Evolutionary conservation across 53 echinoderm and acorn worm genomes (phyloP).

Genomic region (Henricia sp.): DNA sequence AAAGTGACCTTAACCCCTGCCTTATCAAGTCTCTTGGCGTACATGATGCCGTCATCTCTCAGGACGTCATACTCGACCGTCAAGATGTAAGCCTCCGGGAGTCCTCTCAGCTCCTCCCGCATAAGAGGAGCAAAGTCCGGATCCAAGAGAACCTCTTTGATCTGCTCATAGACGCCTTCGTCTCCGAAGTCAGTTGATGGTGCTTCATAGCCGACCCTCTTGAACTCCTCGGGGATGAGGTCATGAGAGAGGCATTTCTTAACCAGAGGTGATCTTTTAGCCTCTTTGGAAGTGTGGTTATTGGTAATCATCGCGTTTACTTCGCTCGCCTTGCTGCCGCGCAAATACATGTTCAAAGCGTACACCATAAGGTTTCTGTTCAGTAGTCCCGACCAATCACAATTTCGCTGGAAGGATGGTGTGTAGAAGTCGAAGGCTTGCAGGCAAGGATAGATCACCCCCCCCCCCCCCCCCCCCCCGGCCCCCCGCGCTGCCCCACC

Average conservation of each 20-base stretch:
- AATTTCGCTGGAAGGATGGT: slow-evolving; percentile 85
- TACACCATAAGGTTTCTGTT: background rate
- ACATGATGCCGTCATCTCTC: slow-evolving; percentile 90
- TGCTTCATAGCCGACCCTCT: slow-evolving; percentile 51
- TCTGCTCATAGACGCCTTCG: slow-evolving; percentile 62
- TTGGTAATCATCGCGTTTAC: slow-evolving; percentile 46
- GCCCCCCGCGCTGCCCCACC: too few species aligned
- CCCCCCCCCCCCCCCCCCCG: too few species aligned
- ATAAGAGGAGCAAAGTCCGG: slow-evolving; percentile 74
- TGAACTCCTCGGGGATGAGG: slow-evolving; percentile 67
- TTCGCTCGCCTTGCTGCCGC: slow-evolving; percentile 31
- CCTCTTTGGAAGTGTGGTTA: slow-evolving; percentile 69
- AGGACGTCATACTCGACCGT: slow-evolving; percentile 82
- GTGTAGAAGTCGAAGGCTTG: slow-evolving; percentile 80
- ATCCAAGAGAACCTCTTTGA: slow-evolving; percentile 58
- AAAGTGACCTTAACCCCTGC: slow-evolving; percentile 78
- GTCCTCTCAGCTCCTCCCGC: slow-evolving; percentile 62
- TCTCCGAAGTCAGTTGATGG: slow-evolving; percentile 63
- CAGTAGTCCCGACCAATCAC: slow-evolving; percentile 28
- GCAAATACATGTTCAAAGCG: slow-evolving; percentile 45
- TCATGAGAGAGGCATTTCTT: slow-evolving; percentile 73
- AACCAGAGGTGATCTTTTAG: slow-evolving; percentile 60
- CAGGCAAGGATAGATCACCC: slow-evolving; percentile 74
- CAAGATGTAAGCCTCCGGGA: slow-evolving; percentile 75
- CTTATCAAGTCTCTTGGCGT: slow-evolving; percentile 75